Evolutionary conservation across 1,140 invertebrate genomes (phyloP).

Genomic region (Drosophila carrolli): DNA sequence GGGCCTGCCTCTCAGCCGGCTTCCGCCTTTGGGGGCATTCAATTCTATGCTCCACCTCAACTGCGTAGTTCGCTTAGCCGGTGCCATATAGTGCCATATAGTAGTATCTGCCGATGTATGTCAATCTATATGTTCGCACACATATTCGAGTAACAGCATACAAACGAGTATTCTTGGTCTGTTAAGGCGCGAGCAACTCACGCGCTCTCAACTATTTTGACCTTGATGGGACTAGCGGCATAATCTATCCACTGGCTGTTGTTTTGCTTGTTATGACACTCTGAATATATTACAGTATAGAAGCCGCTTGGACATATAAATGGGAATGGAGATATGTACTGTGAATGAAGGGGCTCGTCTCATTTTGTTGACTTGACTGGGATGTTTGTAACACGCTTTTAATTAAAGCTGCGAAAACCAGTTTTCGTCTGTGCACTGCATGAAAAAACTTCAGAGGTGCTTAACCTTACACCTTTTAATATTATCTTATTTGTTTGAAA

Average conservation of each 20-base stretch:
- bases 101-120: constrained; percentile 24
- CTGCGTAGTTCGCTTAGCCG: constrained; percentile 37
- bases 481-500: background rate
- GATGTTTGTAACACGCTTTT: constrained; percentile 29
- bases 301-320: constrained; percentile 6
- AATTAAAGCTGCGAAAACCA: constrained; percentile 24
- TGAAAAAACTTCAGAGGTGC: background rate
- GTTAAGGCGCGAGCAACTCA: constrained; percentile 44
- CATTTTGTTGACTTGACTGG: constrained; percentile 29
- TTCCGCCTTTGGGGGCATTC: constrained; percentile 20
- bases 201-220: constrained; percentile 72
- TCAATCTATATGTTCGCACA: constrained; percentile 17
- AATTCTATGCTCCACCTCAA: constrained; percentile 30
- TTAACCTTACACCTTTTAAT: background rate
- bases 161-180: constrained; percentile 17
- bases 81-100: constrained; percentile 8
- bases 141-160: background rate
- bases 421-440: background rate
- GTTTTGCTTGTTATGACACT: constrained; percentile 28
- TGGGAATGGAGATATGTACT: constrained; percentile 20
- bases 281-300: constrained; percentile 25
- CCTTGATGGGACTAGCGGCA: constrained; percentile 67
- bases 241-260: constrained; percentile 39
- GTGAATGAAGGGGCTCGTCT: constrained; percentile 63
- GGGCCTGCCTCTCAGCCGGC: constrained; percentile 35